Conservation (phyloP, 1,140 invertebrate genomes). For the Pseudomyrmex cubaensis region DNA sequence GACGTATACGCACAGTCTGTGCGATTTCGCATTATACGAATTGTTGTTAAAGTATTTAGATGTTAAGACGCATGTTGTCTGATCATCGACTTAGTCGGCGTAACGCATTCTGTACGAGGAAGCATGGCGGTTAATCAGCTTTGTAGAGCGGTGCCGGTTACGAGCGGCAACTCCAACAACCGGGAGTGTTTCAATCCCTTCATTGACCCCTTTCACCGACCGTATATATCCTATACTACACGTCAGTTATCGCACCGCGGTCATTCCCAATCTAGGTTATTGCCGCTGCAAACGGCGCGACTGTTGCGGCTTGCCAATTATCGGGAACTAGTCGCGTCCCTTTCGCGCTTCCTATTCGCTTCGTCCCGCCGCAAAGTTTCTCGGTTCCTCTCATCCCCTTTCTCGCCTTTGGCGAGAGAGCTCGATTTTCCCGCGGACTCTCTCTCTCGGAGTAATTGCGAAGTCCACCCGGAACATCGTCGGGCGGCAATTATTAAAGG, state of each 20-base stretch:
- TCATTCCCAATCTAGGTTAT: slow-evolving; percentile 74
- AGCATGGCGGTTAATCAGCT: slow-evolving; percentile 71
- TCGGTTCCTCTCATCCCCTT: neutral
- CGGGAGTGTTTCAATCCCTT: slow-evolving; percentile 63
- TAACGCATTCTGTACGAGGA: slow-evolving; percentile 60
- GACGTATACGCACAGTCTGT: neutral
- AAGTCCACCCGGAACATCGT: slow-evolving; percentile 33
- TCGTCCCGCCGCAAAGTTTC: slow-evolving; percentile 55
- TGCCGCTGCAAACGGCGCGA: slow-evolving; percentile 72
- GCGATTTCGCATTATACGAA: neutral
- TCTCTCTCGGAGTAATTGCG: slow-evolving; percentile 43
- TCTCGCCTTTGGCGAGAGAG: neutral
- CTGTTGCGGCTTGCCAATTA: slow-evolving; percentile 71
- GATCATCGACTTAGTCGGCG: slow-evolving; percentile 52
- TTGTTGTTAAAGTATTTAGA: slow-evolving; percentile 26
- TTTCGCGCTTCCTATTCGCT: slow-evolving; percentile 30
- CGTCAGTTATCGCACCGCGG: slow-evolving; percentile 62
- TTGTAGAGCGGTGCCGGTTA: slow-evolving; percentile 58
- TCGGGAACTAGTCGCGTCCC: slow-evolving; percentile 28
- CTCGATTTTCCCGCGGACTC: slow-evolving; percentile 55
- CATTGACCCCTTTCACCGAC: slow-evolving; percentile 49
- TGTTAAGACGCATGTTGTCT: slow-evolving; percentile 32
- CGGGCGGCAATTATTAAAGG: slow-evolving; percentile 59
- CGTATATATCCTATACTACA: slow-evolving; percentile 6
- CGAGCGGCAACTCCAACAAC: slow-evolving; percentile 38